Conservation (phyloP, 2,888 invertebrate species). For the Stegophylla sp. region DNA sequence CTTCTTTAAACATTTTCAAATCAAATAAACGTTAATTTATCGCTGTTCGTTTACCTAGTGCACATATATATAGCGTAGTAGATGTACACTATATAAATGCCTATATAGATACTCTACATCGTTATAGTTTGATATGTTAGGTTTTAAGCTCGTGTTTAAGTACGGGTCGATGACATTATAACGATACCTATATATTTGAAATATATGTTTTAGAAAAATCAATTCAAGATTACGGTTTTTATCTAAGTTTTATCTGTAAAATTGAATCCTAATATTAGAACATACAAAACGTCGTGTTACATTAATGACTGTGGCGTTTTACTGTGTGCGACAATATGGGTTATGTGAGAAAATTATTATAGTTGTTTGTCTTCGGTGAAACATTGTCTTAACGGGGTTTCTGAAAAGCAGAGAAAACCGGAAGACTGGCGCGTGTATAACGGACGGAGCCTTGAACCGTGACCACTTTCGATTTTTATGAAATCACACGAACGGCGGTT, state of each 20-base stretch:
- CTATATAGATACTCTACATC: too few relatives aligned
- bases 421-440: slow-evolving; percentile 30
- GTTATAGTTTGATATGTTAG: too few relatives aligned
- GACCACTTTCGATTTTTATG: slow-evolving; percentile 57
- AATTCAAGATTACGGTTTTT: slow-evolving; percentile 4
- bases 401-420: slow-evolving; percentile 54
- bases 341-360: slow-evolving; percentile 26
- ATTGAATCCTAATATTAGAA: not conserved
- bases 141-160: not conserved
- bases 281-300: not conserved
- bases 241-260: not conserved
- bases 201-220: not conserved
- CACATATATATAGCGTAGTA: not conserved
- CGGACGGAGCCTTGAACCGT: slow-evolving; percentile 44
- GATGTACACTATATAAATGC: not conserved
- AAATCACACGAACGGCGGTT: slow-evolving; percentile 18
- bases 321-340: not conserved
- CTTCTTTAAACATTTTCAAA: not conserved
- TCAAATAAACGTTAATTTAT: slow-evolving; percentile 3
- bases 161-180: slow-evolving; percentile 17
- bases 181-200: not conserved
- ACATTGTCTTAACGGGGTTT: slow-evolving; percentile 44
- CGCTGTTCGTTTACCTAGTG: not conserved
- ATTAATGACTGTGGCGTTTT: not conserved
- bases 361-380: slow-evolving; percentile 18